Conservation (phyloP, 2,888 invertebrate genomes). For the Drosophila mulleri region DNA sequence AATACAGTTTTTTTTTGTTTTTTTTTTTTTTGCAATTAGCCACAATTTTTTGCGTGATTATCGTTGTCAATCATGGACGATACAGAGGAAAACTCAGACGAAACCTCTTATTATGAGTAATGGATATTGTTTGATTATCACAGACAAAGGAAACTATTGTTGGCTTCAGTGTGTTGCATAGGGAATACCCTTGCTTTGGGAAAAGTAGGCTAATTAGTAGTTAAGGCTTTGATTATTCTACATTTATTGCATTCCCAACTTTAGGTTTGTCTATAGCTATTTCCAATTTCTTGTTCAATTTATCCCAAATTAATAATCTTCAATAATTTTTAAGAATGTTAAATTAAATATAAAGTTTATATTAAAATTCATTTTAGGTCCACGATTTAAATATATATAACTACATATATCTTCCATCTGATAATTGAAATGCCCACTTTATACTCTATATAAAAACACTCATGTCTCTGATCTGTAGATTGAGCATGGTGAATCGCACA, state of each 20-base stretch:
- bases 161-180: background rate
- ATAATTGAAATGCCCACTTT: background rate
- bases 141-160: background rate
- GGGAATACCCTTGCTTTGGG: conserved; percentile 9
- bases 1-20: conserved; percentile 1
- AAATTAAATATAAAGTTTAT: background rate
- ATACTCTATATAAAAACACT: conserved; percentile 8
- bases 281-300: no score
- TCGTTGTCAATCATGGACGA: conserved; percentile 48
- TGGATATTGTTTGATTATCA: conserved; percentile 48
- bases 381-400: no score
- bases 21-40: conserved; percentile 34
- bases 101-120: conserved; percentile 53
- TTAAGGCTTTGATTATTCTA: no score
- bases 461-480: conserved; percentile 6
- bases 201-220: background rate
- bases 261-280: no score
- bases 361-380: background rate
- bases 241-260: no score
- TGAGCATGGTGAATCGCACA: background rate
- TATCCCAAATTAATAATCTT: background rate
- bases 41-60: conserved; percentile 45
- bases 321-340: background rate
- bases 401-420: no score
- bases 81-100: conserved; percentile 11